Percentiles rank a stretch among this genome's conserved stretches.
These are phyloP conservation scores for Bostrychus sinensis DNA, from an alignment of 2,113 vertebrate species.

Conservation along the genomic window DNA sequence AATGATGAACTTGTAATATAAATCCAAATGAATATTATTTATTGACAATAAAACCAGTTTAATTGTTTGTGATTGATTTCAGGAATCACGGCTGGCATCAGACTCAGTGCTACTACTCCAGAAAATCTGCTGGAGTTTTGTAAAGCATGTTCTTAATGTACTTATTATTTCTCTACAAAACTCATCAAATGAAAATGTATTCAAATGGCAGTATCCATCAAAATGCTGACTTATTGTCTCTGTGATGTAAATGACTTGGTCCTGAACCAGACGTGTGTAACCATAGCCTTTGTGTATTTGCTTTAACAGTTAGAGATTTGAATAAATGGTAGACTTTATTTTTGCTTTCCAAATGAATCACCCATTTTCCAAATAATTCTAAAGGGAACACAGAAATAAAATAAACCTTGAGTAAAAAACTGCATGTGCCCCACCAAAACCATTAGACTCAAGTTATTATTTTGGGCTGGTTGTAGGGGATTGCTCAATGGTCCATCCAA, in stretches of 20 bases:
- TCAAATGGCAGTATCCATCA: slow-evolving; percentile 12
- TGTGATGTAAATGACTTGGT: slow-evolving; percentile 24
- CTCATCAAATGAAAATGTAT: slow-evolving; percentile 34
- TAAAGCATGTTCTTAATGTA: neutral
- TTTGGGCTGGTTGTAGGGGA: slow-evolving; percentile 56
- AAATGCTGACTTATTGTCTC: slow-evolving; percentile 9
- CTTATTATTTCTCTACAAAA: slow-evolving; percentile 20
- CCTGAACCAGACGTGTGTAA: slow-evolving; percentile 19
- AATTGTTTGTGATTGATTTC: neutral
- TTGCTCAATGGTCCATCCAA: slow-evolving; percentile 33
- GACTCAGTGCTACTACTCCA: neutral
- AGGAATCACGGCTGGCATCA: neutral
- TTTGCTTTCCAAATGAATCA: slow-evolving; percentile 18
- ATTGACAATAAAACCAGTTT: neutral
- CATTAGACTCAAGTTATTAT: slow-evolving; percentile 44
- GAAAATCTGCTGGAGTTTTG: slow-evolving; percentile 5
- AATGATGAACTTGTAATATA: no score
- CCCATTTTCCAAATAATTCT: slow-evolving; percentile 24
- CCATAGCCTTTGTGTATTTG: slow-evolving; percentile 32
- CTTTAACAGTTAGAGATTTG: slow-evolving; percentile 24
- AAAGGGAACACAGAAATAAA: slow-evolving; percentile 17
- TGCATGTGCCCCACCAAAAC: slow-evolving; percentile 49
- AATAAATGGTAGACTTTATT: slow-evolving; percentile 11
- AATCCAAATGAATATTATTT: neutral
- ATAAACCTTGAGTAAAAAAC: slow-evolving; percentile 39